Evolutionary conservation across 1,140 invertebrate species (phyloP).

Genomic region (Drosophila aff.): DNA sequence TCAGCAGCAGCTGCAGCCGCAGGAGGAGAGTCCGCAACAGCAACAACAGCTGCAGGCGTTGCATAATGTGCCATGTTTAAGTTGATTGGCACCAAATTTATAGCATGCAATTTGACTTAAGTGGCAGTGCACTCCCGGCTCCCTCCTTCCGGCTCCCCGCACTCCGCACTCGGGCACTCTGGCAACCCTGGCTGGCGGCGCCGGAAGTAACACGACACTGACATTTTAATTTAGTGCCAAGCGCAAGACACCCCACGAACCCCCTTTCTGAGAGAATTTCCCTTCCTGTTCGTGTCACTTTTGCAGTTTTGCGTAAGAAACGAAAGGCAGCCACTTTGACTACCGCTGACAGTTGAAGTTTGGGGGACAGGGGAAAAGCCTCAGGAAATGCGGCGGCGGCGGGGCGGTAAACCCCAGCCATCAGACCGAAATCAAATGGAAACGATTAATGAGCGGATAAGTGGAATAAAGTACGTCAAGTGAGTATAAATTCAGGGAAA

Average conservation of each 20-base stretch:
- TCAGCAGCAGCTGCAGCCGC: conserved; percentile 16
- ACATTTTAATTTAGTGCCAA: conserved; percentile 83
- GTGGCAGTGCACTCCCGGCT: conserved; percentile 49
- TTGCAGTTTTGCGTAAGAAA: conserved; percentile 55
- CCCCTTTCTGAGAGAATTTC: not conserved
- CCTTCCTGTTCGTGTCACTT: conserved; percentile 50
- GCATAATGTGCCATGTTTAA: conserved; percentile 73
- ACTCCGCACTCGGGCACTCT: not conserved
- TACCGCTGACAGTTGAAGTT: conserved; percentile 42
- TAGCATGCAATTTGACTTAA: conserved; percentile 82
- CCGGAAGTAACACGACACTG: conserved; percentile 82
- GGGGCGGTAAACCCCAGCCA: conserved; percentile 5
- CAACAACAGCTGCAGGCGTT: conserved; percentile 37
- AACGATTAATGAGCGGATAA: conserved; percentile 32
- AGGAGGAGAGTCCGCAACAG: not conserved
- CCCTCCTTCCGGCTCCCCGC: not conserved
- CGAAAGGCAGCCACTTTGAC: conserved; percentile 49
- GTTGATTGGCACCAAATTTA: conserved; percentile 82
- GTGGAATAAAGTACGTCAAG: conserved; percentile 15
- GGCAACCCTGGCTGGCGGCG: conserved; percentile 38
- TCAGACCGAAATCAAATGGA: conserved; percentile 31
- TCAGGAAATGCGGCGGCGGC: conserved; percentile 14
- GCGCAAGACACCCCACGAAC: conserved; percentile 39
- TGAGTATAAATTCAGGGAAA: not conserved
- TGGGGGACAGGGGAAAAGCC: not conserved